Base-by-base conservation (phyloP, 23 tunicate species). In the Pegea sp. region DNA sequence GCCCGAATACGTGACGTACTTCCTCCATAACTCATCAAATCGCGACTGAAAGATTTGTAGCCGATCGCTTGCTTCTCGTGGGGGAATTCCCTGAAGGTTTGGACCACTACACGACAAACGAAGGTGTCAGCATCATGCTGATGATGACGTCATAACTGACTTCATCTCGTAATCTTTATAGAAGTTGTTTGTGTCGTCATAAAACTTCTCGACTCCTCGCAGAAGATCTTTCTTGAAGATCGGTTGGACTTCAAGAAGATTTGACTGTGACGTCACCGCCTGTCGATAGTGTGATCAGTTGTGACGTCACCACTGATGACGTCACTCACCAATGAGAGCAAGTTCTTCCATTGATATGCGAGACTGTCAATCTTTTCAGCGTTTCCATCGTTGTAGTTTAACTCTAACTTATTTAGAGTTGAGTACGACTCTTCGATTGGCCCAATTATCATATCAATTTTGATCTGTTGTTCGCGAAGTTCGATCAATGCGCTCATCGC, bases 1-100 rank as follows among this genome's bases (percentile, higher is more conserved):
- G 0, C 95, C 95, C 49, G 95, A 84, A 48, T 84, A 84, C 5
- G 95, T 84, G 54, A 62, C 57, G 44, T 56, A 84, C 54, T 84
- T 84, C 38, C 95, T 63, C 95, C 95, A 84, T 54, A 73, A 46
- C 48, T 84, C 95, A 34, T 84, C 95, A 44, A 84, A 84, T 68
- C 95, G 33, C 1, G 86, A 68, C 34, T 84, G 95, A 46, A 84
- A 84, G 49, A 84, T 84, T 53, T 84, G 95, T 30, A 84, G 64
- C 3, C 95, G 70, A 34, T 84, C 95, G 57, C 95, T 84, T 31
- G 95, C 95, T 33, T 84, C 95, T 21, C 84, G 71, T 0, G 95
- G 95, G 24, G 77, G 84, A 57, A 84, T 71, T 0, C 95, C 95
- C 53, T 74, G 95, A 16, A 84, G 68, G 59, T 84, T 84, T n/a